Base-by-base conservation (phyloP, 2,888 invertebrate species). In the Drosophila greeni region DNA sequence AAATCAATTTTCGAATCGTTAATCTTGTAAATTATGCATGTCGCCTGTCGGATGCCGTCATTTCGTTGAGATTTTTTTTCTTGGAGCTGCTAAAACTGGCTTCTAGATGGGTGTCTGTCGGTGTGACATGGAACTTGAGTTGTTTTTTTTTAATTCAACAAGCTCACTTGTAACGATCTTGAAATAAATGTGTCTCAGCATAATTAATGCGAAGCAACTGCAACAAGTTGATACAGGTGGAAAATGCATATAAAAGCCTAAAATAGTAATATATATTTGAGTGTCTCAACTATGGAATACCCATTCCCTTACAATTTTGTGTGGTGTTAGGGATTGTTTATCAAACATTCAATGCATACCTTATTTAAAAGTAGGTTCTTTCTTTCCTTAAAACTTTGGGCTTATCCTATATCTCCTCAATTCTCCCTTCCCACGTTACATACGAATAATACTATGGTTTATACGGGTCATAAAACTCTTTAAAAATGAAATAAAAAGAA, bases 1-100 rank as follows among this genome's bases (percentile, higher is more conserved):
- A 84, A 87, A 85, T 86, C 84, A 86, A 85, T 86, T 86, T 86
- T 84, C 78, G 75, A 82, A 82, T 86, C 86, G 74, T 86, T 86
- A 87, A 86, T 85, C 85, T 79, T 71, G 64, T 86, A 82, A 86
- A 80, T 86, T 85, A 87, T 85, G 76, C 75, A 71, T 82, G 76
- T 80, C 75, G 73, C 70, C 76, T 74, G 84, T 79, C 82, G 62
- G 66, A 62, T 76, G 75, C 73, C 47, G 66, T 66, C 62, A 69
- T 54, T 78, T 64, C 40, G 49, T 59, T 64, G 14, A 24, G 37
- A 16, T 47, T 45, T 61, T 40, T 43, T 37, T 52, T 54, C 57
- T 42, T 37, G 20, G 33, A 61, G 33, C 65, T 42, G 20, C 54
- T 33, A 9, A 33, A 53, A 42, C 66, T 18, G 18, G 31, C 23